Evolutionary conservation across 1,140 invertebrate species (phyloP), one percentile per base, ranked within the genome.

Genomic region (Tetragonula clypearis): DNA sequence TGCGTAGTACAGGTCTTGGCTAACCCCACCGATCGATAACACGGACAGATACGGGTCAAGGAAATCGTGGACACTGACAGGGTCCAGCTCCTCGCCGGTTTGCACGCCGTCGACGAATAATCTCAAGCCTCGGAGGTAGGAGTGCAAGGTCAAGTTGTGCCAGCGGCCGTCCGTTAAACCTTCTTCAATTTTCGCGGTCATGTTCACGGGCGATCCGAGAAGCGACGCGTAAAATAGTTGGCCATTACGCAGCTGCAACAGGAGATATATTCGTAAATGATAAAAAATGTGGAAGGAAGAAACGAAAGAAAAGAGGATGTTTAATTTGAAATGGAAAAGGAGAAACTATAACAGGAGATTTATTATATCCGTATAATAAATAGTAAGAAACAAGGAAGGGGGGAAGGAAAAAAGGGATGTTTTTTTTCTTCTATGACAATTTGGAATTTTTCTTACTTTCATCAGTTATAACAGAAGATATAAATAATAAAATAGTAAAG

Each of bases 1-100:
- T 73, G 95, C 92, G 92, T 95, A 95, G 90, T 96, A 96, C 12
- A 94, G 91, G 77, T 95, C 95, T 56, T 92, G 90, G 87, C 95
- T 95, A 0, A 96, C 95, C 26, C 98, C 98, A 49, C 98, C 98
- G 71, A 99, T 92, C 1, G 96, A 97, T 3, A 99, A 91, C 9
- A 96, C 95, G 1, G 98, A 98, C 15, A 99, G 94, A 92, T 98
- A 98, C 3, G 98, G 98, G 94, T 99, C 98, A 15, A 99, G 95
- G 92, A 99, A 98, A 92, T 99, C 98, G 92, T 99, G 98, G 2
- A 98, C 97, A 19, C 97, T 97, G 21, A 96, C 96, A 3, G 97
- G 95, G 91, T 98, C 98, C 6, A 99, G 94, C 91, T 98, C 98
- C 89, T 98, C 98, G 0, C 98, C 98, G 1, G 97, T 95, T 80